phyloP scores from a whole-genome alignment of 2,113 vertebrate species.

The Solea solea region DNA sequence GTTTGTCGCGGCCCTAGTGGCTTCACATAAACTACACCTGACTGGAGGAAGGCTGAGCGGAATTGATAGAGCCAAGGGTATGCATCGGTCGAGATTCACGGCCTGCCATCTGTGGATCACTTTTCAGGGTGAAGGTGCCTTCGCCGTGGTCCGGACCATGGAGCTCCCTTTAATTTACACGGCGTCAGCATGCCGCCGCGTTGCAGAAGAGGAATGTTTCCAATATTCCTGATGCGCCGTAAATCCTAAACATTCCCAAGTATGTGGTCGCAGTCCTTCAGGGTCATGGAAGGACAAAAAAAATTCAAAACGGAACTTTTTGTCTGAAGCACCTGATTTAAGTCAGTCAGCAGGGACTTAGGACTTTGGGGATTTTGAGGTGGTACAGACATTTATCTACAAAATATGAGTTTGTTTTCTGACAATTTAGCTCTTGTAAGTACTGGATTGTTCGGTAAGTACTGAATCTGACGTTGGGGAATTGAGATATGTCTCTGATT shows the following conservation, averaged over 20 bases:
- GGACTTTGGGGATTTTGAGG: too few relatives aligned
- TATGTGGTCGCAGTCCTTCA: not conserved
- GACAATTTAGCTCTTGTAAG: too few relatives aligned
- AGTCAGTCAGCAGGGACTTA: too few relatives aligned
- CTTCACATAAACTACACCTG: conserved; percentile 61
- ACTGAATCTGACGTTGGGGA: too few relatives aligned
- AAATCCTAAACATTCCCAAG: conserved; percentile 26
- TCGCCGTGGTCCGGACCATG: conserved; percentile 9
- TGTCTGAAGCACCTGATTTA: too few relatives aligned
- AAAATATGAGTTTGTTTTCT: too few relatives aligned
- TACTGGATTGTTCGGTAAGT: too few relatives aligned
- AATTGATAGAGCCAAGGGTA: conserved; percentile 49
- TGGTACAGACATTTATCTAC: too few relatives aligned
- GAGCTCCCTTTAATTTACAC: conserved; percentile 46
- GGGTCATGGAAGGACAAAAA: not conserved
- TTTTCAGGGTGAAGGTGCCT: conserved; percentile 60
- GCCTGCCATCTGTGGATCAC: conserved; percentile 55
- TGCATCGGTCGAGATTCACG: conserved; percentile 68
- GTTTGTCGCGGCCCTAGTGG: conserved; percentile 40
- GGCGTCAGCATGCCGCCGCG: conserved; percentile 3
- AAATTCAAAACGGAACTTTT: conserved; percentile 3
- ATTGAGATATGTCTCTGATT: too few relatives aligned
- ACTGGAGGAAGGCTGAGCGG: conserved; percentile 41
- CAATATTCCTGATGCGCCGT: conserved; percentile 41
- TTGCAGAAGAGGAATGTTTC: conserved; percentile 48